Percentiles rank a stretch among this genome's conserved stretches.
Conservation (phyloP, 2,113 vertebrate species). For the Phocoena sinus region DNA sequence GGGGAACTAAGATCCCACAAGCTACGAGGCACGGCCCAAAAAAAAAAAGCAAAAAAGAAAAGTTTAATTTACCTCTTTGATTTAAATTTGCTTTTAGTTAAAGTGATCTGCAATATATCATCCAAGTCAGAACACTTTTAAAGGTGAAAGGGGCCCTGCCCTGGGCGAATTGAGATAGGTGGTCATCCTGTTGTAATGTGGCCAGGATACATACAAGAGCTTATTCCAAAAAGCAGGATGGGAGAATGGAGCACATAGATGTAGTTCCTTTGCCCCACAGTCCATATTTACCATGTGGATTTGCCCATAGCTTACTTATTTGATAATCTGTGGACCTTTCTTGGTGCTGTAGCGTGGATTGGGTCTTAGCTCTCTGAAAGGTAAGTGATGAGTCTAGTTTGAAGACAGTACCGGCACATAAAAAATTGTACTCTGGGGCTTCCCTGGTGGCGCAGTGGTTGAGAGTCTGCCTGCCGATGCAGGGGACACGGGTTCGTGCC, state of each 20-base stretch:
- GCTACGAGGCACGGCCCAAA: too few species aligned
- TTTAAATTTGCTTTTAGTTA: constrained; percentile 28
- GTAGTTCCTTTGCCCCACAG: not conserved
- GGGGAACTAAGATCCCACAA: too few species aligned
- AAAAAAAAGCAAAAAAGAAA: not conserved
- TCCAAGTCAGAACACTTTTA: not conserved
- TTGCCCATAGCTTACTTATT: not conserved
- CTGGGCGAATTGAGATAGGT: not conserved
- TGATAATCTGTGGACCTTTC: not conserved
- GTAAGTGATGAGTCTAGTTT: not conserved
- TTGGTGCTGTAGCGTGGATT: not conserved
- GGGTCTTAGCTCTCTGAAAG: not conserved
- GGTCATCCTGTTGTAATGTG: not conserved
- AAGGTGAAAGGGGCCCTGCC: not conserved
- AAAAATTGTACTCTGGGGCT: not conserved
- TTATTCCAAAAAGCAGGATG: not conserved
- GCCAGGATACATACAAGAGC: not conserved
- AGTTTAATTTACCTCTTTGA: not conserved
- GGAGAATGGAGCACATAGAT: not conserved
- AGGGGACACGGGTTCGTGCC: too few species aligned
- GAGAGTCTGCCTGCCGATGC: too few species aligned
- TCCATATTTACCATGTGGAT: not conserved
- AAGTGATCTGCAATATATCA: not conserved
- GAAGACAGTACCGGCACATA: not conserved
- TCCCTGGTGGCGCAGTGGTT: too few species aligned